Evolutionary conservation across 2,113 vertebrate species (phyloP).

Genomic region (Aptenodytes patagonicus): DNA sequence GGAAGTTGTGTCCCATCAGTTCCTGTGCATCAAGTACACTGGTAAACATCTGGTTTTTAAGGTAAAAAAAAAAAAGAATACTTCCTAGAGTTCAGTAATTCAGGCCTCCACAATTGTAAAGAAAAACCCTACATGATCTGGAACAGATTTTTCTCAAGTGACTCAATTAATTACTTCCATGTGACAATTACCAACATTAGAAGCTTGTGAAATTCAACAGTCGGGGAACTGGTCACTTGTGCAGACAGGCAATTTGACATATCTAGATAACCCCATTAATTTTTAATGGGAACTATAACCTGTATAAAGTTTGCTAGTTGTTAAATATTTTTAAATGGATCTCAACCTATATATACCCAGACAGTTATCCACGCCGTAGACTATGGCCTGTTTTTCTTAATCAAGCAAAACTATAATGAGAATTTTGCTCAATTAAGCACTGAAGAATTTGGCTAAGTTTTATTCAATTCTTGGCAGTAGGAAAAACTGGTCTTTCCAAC

Average conservation of each 20-base stretch:
- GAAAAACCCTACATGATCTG: background rate
- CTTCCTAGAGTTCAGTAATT: background rate
- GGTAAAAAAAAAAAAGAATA: background rate
- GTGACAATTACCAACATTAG: background rate
- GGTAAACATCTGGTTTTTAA: background rate
- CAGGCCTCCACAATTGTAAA: background rate
- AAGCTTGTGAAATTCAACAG: background rate
- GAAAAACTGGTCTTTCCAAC: slow-evolving; percentile 22
- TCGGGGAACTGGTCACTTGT: background rate
- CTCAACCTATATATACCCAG: background rate
- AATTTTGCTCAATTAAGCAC: slow-evolving; percentile 50
- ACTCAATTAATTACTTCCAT: background rate
- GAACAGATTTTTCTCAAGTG: background rate
- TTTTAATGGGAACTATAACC: background rate
- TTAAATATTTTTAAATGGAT: background rate
- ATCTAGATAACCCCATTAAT: background rate
- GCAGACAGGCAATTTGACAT: background rate
- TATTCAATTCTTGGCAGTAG: background rate
- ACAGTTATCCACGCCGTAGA: background rate
- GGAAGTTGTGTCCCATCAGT: background rate
- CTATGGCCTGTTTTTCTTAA: background rate
- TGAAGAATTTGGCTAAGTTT: slow-evolving; percentile 16
- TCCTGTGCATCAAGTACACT: background rate
- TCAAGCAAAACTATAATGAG: slow-evolving; percentile 18
- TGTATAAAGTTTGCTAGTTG: background rate